Base-by-base conservation (phyloP, 2,888 invertebrate species). In the Trypoxylon attenuatum region DNA sequence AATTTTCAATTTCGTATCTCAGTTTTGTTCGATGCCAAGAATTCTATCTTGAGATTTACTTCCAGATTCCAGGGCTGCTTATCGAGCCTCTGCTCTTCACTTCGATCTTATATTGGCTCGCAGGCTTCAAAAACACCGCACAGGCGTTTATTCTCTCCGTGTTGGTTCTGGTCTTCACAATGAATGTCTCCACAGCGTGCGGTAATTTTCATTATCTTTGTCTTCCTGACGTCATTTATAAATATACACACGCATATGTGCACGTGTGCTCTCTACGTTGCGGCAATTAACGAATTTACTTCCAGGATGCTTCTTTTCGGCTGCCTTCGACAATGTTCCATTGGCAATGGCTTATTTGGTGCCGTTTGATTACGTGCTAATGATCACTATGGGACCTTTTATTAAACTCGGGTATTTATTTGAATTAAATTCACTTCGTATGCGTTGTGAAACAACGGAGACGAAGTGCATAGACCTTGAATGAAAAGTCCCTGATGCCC, bases 301-400 rank as follows among this genome's bases (percentile, higher is more conserved):
- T 86, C 43, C 86, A 94, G 94, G 94, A 15, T 93, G 92, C 47
- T 94, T 96, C 86, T 96, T 96, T 85, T 95, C 96, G 0, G 93
- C 93, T 29, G 93, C 93, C 0, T 96, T 95, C 82, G 93, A 94
- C 29, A 94, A 93, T 8, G 92, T 94, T 80, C 92, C 95, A 0
- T 82, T 92, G 45, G 94, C 95, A 0, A 94, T 96, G 90, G 93
- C 94, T 0, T 95, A 94, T 83, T 88, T 96, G 51, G 94, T 96
- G 66, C 95, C 96, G 0, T 93, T 96, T 79, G 96, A 96, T 87
- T 95, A 94, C 80, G 89, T 94, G 6, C 90, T 96, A 58, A 95
- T 96, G 94, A 92, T 96, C 76, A 95, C 95, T 1, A 95, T 95
- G 51, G 96, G 96, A 19, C 89, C 95, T 38, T 96, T 96, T 83